These are phyloP conservation scores for Phenacoccus solenopsis DNA, from an alignment of 1,140 invertebrate species.

Conservation along the genomic window DNA sequence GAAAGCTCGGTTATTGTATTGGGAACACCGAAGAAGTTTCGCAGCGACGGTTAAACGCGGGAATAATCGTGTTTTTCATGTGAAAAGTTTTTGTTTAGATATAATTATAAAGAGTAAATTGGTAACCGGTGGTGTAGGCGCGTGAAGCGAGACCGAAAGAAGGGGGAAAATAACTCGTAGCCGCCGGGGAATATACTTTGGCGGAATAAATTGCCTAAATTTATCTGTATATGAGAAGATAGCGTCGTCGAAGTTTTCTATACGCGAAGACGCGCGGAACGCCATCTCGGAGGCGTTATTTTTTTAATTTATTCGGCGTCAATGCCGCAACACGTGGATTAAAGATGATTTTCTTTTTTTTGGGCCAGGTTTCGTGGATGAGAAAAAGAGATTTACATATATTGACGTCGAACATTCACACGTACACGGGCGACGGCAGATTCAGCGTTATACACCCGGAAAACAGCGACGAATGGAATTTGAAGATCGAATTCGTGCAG, in stretches of 20 bases:
- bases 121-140: not conserved
- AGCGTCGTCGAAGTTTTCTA: not conserved
- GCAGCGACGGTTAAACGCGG: not conserved
- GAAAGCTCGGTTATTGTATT: too few species aligned
- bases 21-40: not conserved
- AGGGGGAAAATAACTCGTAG: slow-evolving; percentile 10
- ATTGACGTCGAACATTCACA: slow-evolving; percentile 69
- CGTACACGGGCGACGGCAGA: slow-evolving; percentile 73
- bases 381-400: slow-evolving; percentile 78
- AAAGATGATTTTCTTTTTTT: not conserved
- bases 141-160: not conserved
- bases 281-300: too few species aligned
- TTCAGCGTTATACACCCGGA: slow-evolving; percentile 74
- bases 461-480: slow-evolving; percentile 78
- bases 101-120: slow-evolving; percentile 13
- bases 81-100: slow-evolving; percentile 16
- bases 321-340: not conserved
- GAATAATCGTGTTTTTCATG: slow-evolving; percentile 14
- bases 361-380: slow-evolving; percentile 76
- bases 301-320: not conserved
- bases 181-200: slow-evolving; percentile 8
- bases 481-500: slow-evolving; percentile 78
- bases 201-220: slow-evolving; percentile 14
- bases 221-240: not conserved
- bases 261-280: not conserved